Base-by-base conservation (phyloP, 2,888 invertebrate genomes). In the Hypselothyrea guttata region DNA sequence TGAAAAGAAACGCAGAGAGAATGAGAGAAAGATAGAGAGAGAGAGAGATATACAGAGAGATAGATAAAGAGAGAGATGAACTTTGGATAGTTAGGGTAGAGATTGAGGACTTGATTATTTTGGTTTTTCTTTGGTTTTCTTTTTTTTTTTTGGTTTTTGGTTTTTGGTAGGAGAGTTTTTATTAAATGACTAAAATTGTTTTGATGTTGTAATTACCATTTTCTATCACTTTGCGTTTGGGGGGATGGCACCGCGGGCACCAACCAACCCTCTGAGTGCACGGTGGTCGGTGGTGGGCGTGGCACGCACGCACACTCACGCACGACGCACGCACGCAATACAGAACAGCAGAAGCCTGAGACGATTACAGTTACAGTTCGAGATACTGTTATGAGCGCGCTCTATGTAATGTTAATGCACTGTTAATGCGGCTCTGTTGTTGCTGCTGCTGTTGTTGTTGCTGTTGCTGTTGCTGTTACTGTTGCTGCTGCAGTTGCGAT, bases 141-240 rank as follows among this genome's bases (percentile, higher is more conserved):
- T 56, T 31, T 41, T 57, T 44, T 18, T 49, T 46, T 2, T 41
- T 55, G 9, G 33, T 37, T 35, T 22, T 40, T 35, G 33, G 47
- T 35, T 65, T 55, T 66, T 16, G 35, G 35, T 22, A 53, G 62
- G 58, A 49, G 55, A 60, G 72, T 81, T 81, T 22, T n/a, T n/a
- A 15, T 9, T 18, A 38, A 72, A 84, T 78, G 72, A 84, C 79
- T 77, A 77, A 58, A 74, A 82, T 82, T 77, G 83, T 57, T 78
- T 66, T 71, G 59, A 5, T 22, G 56, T 85, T 84, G 86, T 81
- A 88, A 84, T 88, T 88, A 88, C 87, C 87, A 88, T 88, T 86
- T 88, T 88, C 85, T 88, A 88, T 87, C 79, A 86, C 88, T 88
- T 85, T 78, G 83, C 79, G 83, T 84, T 79, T 62, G 75, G 79